Evolutionary conservation across 2,888 invertebrate species (phyloP), one percentile per base, ranked within the genome.

Genomic region (Halocaridina rubra): DNA sequence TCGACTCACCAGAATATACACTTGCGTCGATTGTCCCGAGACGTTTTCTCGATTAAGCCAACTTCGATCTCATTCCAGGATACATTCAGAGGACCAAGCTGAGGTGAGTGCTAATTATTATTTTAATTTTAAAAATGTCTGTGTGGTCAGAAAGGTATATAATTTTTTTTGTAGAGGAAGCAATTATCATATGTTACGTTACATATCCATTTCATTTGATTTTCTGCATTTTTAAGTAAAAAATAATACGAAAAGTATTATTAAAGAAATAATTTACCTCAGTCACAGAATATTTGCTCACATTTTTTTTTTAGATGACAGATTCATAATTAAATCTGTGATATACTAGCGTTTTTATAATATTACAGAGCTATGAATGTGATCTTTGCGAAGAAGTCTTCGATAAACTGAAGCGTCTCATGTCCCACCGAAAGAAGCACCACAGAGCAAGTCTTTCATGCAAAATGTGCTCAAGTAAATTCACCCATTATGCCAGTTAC

Each of bases 31-130:
- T 32, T 87, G 87, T 30, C 85, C 87, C 8, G 75, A 84, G 75
- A 85, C 80, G 19, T 87, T 87, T 46, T 79, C 81, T 5, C 81
- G 87, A 30, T 75, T 87, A 27, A 87, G 87, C 29, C 84, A 87
- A 29, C 75, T 87, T 53, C 81, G 84, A 19, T 67, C 81, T 30
- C 87, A 87, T 74, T 81, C 81, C 19, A 75, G 81, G 71, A 67
- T 84, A 13, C 87, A 87, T 71, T 57, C 79, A 5, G 78, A 84
- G 46, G 78, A 84, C 39, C 78, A 84, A 30, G 61, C 78, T 22
- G 82, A 84, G 82, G 82, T 72, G 22, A 13, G 76, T 61, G 5
- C 13, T n/a, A n/a, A n/a, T n/a, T n/a, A n/a, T n/a, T n/a, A n/a
- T n/a, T n/a, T n/a, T n/a, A n/a, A n/a, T n/a, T n/a, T n/a, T n/a